A percentile compares a stretch with the other conserved stretches of the same genome.
These are phyloP conservation scores for Drosophila mayri DNA, from an alignment of 1,140 invertebrate genomes.

Conservation along the genomic window DNA sequence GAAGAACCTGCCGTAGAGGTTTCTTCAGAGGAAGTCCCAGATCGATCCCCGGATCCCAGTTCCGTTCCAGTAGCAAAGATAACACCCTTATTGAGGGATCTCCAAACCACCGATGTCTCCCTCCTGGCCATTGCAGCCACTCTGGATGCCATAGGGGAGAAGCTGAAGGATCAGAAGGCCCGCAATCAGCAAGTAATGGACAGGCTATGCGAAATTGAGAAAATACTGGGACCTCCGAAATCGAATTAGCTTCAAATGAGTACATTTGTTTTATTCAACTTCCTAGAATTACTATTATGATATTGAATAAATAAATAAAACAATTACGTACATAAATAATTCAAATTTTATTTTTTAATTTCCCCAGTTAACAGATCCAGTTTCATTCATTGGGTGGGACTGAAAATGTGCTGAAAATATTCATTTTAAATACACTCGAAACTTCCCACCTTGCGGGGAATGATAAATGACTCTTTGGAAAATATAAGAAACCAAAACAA, in stretches of 20 bases:
- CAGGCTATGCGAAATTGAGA: conserved; percentile 70
- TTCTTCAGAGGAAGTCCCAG: background rate
- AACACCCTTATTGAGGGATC: conserved; percentile 54
- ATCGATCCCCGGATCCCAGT: conserved; percentile 11
- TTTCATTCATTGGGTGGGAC: background rate
- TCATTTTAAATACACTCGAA: background rate
- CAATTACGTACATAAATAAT: background rate
- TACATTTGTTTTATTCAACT: background rate
- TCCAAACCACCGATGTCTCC: conserved; percentile 59
- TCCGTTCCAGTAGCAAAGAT: conserved; percentile 62
- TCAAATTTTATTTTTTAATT: background rate
- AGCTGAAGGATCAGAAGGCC: conserved; percentile 57
- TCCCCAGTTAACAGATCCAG: background rate
- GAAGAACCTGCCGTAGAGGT: background rate
- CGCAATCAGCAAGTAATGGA: conserved; percentile 66
- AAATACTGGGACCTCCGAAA: conserved; percentile 56
- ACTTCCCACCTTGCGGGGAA: background rate
- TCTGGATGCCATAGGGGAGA: conserved; percentile 61
- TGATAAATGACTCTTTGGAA: background rate
- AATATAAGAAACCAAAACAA: conserved; percentile 46
- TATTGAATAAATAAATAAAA: background rate
- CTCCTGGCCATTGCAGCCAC: conserved; percentile 64
- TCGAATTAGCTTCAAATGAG: conserved; percentile 7
- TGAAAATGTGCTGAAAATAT: background rate
- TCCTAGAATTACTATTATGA: background rate